These are phyloP conservation scores for Rachycentron canadum DNA, from an alignment of 2,797 vertebrate species.

Conservation along the genomic window DNA sequence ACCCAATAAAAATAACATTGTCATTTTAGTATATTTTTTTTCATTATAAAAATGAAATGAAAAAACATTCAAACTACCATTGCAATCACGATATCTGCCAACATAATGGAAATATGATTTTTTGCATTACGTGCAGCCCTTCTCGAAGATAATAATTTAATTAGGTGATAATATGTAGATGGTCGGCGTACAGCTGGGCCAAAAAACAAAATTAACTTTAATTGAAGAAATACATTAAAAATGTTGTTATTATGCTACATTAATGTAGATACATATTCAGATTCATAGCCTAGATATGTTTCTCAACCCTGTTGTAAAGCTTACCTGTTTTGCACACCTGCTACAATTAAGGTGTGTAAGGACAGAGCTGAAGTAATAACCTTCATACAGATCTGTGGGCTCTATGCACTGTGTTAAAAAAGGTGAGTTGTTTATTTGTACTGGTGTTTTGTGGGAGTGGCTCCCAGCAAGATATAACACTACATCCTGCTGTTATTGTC, in stretches of 20 bases:
- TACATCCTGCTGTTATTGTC: neutral
- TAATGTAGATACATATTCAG: neutral
- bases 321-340: neutral
- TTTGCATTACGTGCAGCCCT: too few species aligned
- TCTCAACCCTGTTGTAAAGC: neutral
- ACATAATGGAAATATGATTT: too few species aligned
- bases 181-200: neutral
- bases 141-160: neutral
- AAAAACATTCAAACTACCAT: too few species aligned
- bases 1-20: too few species aligned
- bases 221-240: neutral
- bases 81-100: too few species aligned
- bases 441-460: neutral
- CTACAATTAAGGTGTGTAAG: neutral
- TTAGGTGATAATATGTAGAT: neutral
- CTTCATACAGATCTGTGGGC: neutral
- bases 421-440: slow-evolving; percentile 3
- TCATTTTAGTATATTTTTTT: too few species aligned
- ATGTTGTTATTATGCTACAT: neutral
- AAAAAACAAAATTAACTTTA: neutral
- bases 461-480: neutral
- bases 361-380: slow-evolving; percentile 6
- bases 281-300: neutral
- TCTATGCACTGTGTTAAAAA: neutral
- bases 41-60: too few species aligned